phyloP scores from a whole-genome alignment of 2,888 invertebrate species.

The Drosophila mettleri region DNA sequence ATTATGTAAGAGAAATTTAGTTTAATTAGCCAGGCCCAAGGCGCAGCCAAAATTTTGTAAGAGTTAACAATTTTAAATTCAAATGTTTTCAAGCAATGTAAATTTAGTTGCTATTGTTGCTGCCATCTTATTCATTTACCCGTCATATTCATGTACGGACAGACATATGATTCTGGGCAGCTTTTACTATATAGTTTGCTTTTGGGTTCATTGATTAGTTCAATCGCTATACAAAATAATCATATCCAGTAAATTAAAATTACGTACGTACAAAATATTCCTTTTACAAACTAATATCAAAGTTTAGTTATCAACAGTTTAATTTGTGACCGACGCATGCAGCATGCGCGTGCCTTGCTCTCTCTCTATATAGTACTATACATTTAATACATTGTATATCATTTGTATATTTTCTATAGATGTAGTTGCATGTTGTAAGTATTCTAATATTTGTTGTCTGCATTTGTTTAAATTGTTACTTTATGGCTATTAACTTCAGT shows the following conservation, averaged over 20 bases:
- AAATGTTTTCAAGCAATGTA: slow-evolving; percentile 8
- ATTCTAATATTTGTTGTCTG: slow-evolving; percentile 28
- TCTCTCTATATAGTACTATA: slow-evolving; percentile 51
- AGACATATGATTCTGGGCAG: slow-evolving; percentile 17
- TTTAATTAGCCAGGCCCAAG: slow-evolving; percentile 11
- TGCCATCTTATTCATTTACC: slow-evolving; percentile 8
- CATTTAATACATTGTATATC: slow-evolving; percentile 46
- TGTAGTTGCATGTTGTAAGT: slow-evolving; percentile 44
- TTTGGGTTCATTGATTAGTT: slow-evolving; percentile 39
- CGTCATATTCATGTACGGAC: slow-evolving; percentile 17
- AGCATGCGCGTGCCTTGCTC: slow-evolving; percentile 69
- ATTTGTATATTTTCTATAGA: slow-evolving; percentile 33
- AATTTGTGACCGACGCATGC: slow-evolving; percentile 75
- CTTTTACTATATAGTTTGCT: slow-evolving; percentile 22
- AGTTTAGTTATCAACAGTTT: slow-evolving; percentile 84
- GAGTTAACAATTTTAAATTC: slow-evolving; percentile 21
- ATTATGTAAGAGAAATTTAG: slow-evolving; percentile 19
- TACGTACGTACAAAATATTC: slow-evolving; percentile 71
- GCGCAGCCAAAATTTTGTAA: not conserved
- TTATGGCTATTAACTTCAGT: slow-evolving; percentile 52
- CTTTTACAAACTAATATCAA: slow-evolving; percentile 83
- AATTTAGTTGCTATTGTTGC: slow-evolving; percentile 17
- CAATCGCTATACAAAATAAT: slow-evolving; percentile 48
- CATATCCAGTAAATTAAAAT: slow-evolving; percentile 70
- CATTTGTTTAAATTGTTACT: slow-evolving; percentile 41